Conservation (phyloP, 2,888 invertebrate genomes). For the Morpho achilles region DNA sequence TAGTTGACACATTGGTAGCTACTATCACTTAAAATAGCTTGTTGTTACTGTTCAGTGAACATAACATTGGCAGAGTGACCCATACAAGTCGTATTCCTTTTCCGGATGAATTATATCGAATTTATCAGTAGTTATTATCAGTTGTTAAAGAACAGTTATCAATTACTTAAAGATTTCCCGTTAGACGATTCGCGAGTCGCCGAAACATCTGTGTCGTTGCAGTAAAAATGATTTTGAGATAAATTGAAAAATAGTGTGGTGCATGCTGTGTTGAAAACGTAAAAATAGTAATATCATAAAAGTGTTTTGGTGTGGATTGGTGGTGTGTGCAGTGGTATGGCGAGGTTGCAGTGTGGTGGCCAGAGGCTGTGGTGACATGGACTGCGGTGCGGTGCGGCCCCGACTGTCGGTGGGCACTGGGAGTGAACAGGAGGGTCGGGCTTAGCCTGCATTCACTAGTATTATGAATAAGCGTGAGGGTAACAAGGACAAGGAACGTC, state of each 20-base stretch:
- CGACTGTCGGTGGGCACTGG: constrained; percentile 64
- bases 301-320: constrained; percentile 46
- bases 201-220: constrained; percentile 65
- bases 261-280: constrained; percentile 51
- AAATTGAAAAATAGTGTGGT: constrained; percentile 67
- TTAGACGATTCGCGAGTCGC: constrained; percentile 45
- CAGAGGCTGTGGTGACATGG: constrained; percentile 72
- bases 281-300: constrained; percentile 53
- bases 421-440: constrained; percentile 70
- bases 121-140: constrained; percentile 36
- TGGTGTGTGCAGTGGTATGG: constrained; percentile 56
- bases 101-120: constrained; percentile 45
- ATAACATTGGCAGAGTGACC: constrained; percentile 74
- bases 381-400: constrained; percentile 58
- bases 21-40: constrained; percentile 61
- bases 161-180: constrained; percentile 28
- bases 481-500: constrained; percentile 76
- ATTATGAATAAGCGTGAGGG: constrained; percentile 77
- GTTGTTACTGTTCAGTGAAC: constrained; percentile 76
- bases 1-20: constrained; percentile 49
- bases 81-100: constrained; percentile 47
- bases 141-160: constrained; percentile 31
- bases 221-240: constrained; percentile 78
- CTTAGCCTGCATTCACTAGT: constrained; percentile 68
- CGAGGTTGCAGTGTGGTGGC: constrained; percentile 49